Evolutionary conservation across 2,113 vertebrate genomes (phyloP).

Genomic region (Thamnaconus septentrionalis): DNA sequence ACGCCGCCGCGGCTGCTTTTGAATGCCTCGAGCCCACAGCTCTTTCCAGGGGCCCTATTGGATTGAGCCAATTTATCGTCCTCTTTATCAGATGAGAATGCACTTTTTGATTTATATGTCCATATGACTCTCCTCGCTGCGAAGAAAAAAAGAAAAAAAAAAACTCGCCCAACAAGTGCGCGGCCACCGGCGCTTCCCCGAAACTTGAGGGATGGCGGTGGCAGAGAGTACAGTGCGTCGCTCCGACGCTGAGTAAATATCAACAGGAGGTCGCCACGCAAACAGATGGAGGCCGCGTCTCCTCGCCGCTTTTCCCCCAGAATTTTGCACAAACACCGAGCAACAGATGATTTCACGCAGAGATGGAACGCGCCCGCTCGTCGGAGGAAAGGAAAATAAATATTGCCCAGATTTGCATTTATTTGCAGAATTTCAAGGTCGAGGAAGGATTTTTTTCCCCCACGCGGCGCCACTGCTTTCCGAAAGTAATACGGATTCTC

Average conservation of each 20-base stretch:
- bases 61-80: conserved; percentile 73
- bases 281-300: conserved; percentile 45
- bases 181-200: too few relatives aligned
- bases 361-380: conserved; percentile 10
- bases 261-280: conserved; percentile 44
- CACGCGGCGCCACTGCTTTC: too few relatives aligned
- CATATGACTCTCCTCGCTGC: conserved; percentile 56
- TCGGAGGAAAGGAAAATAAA: conserved; percentile 41
- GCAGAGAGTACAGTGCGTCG: conserved; percentile 44
- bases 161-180: too few relatives aligned
- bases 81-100: conserved; percentile 71
- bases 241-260: conserved; percentile 43
- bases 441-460: conserved; percentile 5
- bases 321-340: conserved; percentile 42
- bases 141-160: conserved; percentile 31
- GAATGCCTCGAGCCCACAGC: conserved; percentile 64
- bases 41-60: conserved; percentile 62
- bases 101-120: conserved; percentile 71
- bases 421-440: conserved; percentile 55
- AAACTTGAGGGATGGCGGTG: conserved; percentile 39
- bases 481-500: too few relatives aligned
- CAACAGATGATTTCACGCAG: conserved; percentile 10
- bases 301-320: conserved; percentile 30
- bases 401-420: conserved; percentile 53
- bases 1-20: conserved; percentile 59